These are phyloP conservation scores for Tragopan temminckii DNA, from an alignment of 2,797 vertebrate genomes.

Conservation along the genomic window DNA sequence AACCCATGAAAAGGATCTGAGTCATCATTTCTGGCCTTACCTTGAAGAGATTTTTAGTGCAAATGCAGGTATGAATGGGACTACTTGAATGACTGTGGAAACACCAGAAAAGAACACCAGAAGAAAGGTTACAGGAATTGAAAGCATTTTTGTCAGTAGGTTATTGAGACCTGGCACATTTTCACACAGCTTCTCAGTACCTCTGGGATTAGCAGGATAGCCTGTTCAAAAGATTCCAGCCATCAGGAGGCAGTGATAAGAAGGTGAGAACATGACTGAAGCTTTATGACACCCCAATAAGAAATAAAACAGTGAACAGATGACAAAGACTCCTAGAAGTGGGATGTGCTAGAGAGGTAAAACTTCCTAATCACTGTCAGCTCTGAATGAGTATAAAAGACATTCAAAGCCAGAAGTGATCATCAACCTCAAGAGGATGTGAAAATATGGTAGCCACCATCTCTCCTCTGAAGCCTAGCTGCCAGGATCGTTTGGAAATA, in stretches of 20 bases:
- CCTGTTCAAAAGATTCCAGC: not conserved
- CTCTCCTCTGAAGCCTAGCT: not conserved
- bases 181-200: not conserved
- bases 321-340: not conserved
- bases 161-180: not conserved
- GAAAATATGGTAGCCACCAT: not conserved
- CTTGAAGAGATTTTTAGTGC: not conserved
- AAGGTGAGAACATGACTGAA: not conserved
- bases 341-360: not conserved
- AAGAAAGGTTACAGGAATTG: not conserved
- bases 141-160: not conserved
- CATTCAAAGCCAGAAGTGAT: not conserved
- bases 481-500: not conserved
- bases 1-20: not conserved
- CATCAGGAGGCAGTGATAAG: not conserved
- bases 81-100: not conserved
- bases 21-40: not conserved
- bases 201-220: not conserved
- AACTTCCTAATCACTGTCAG: not conserved
- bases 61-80: not conserved
- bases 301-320: not conserved
- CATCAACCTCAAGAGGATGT: not conserved
- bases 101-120: not conserved
- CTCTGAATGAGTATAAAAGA: not conserved
- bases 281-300: not conserved